Base-by-base conservation (phyloP, 1,140 invertebrate species). In the Diuraphis noxia region DNA sequence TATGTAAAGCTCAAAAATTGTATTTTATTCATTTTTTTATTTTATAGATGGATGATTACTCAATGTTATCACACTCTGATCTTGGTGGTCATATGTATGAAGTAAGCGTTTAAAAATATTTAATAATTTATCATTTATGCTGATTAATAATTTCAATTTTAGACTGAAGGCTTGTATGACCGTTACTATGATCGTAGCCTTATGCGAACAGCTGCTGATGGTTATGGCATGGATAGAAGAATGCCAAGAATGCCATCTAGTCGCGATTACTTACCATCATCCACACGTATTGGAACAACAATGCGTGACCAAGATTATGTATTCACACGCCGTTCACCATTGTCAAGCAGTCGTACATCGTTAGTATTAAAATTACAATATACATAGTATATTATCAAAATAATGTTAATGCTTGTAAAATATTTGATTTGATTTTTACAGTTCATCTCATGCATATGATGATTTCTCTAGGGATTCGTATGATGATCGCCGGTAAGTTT, bases 401-500 rank as follows among this genome's bases (percentile, higher is more conserved):
- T 82, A 46, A 34, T 77, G 21, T 36, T 41, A 49, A 77, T 82
- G 19, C 46, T 7, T 89, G n/a, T 72, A 52, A 23, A 63, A 19
- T 17, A 52, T 49, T 82, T 46, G 30, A 49, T 46, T 21, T 43
- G 13, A 72, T 90, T 38, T 46, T 46, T 52, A 36, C 81, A 79
- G 89, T 36, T 49, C 89, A 49, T 38, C 88, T 79, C 72, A 81
- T 81, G 88, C 63, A 46, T 91, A 82, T 94, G 96, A 97, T 95
- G 97, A 97, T 95, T 97, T 97, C 93, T 97, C 96, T 94, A 95
- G 96, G 92, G 96, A 97, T 94, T 96, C 96, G 79, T 97, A 97
- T 94, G 96, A 97, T 94, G 96, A 97, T 93, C 96, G 96, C 94
- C 96, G 96, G 96, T 97, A 95, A 95, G 95, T 95, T 93, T 43